These are phyloP conservation scores for Electrona antarctica DNA, from an alignment of 2,113 vertebrate genomes.

Conservation along the genomic window DNA sequence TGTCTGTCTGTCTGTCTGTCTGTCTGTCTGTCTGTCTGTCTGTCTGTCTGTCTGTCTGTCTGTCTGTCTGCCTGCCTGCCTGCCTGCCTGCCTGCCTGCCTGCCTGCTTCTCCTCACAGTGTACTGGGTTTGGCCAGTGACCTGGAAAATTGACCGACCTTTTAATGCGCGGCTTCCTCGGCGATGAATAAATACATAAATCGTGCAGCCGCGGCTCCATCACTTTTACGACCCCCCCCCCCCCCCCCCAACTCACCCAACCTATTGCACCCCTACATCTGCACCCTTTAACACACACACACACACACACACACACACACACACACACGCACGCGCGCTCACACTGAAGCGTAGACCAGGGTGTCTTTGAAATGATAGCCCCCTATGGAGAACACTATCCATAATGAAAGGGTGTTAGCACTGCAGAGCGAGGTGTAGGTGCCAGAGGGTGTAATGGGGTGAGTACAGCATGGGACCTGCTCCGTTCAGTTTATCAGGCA, in stretches of 20 bases:
- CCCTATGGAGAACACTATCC: constrained; percentile 45
- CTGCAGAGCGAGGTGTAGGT: constrained; percentile 29
- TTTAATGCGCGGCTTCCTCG: constrained; percentile 68
- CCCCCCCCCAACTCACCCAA: background rate
- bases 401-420: constrained; percentile 60
- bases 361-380: constrained; percentile 52
- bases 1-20: background rate
- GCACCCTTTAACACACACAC: constrained; percentile 38
- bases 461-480: constrained; percentile 51
- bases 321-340: constrained; percentile 17
- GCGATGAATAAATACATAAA: constrained; percentile 81
- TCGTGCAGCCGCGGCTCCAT: constrained; percentile 48
- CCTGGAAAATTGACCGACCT: constrained; percentile 79
- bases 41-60: background rate
- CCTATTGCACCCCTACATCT: constrained; percentile 7
- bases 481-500: constrained; percentile 45
- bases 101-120: constrained; percentile 24
- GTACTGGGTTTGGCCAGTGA: constrained; percentile 70
- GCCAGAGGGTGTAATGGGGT: constrained; percentile 47
- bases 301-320: constrained; percentile 23
- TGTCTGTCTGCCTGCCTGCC: background rate
- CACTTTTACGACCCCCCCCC: constrained; percentile 46
- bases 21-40: constrained; percentile 7
- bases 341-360: constrained; percentile 11
- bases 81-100: constrained; percentile 18